These are phyloP conservation scores for Pterois miles DNA, from an alignment of 2,797 vertebrate species.

Conservation along the genomic window DNA sequence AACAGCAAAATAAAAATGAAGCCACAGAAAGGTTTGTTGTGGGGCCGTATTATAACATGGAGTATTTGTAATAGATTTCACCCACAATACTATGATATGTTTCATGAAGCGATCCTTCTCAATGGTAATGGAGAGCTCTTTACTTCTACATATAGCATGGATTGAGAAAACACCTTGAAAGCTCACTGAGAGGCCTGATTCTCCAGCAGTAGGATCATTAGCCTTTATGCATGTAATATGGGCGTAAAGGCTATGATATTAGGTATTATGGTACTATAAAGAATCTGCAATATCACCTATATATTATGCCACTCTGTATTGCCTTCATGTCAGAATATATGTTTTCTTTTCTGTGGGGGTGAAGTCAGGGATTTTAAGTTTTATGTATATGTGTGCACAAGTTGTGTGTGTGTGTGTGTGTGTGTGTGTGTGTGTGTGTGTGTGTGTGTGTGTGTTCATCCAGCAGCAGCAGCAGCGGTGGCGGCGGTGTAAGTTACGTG, in stretches of 20 bases:
- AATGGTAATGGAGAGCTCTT: background rate
- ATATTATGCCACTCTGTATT: conserved; percentile 14
- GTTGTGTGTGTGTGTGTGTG: conserved; percentile 24
- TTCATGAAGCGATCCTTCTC: background rate
- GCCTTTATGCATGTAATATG: conserved; percentile 26
- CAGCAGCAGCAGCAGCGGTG: conserved; percentile 43
- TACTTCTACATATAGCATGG: background rate
- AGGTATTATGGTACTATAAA: conserved; percentile 42
- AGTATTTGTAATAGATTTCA: background rate
- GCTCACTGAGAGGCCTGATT: conserved; percentile 4
- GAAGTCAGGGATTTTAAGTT: conserved; percentile 56
- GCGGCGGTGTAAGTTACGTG: conserved; percentile 77
- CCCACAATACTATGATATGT: background rate
- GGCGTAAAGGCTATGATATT: conserved; percentile 13
- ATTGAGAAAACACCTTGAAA: conserved; percentile 5
- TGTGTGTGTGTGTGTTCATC: conserved; percentile 45
- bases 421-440: conserved; percentile 22
- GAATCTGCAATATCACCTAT: conserved; percentile 21
- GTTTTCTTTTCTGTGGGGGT: conserved; percentile 31
- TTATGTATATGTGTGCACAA: conserved; percentile 29
- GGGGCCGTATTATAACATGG: background rate
- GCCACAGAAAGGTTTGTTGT: background rate
- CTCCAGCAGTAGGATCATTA: conserved; percentile 19
- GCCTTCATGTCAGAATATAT: conserved; percentile 35
- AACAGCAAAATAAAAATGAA: conserved; percentile 8